Evolutionary conservation across 2,113 vertebrate genomes (phyloP).

Genomic region (Verasper variegatus): DNA sequence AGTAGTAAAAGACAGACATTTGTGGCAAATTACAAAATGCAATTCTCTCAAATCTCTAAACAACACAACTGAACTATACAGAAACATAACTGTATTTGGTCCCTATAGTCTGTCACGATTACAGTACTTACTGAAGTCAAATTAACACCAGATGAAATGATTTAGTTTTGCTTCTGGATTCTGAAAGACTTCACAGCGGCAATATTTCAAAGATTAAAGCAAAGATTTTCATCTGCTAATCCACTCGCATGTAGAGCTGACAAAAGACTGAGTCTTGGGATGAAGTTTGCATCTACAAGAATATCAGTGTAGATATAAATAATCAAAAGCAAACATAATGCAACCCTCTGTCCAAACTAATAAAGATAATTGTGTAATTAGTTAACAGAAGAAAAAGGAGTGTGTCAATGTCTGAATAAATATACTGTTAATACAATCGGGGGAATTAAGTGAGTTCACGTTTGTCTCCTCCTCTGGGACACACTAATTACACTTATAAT

Average conservation of each 20-base stretch:
- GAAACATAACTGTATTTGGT: no score
- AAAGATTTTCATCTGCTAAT: not conserved
- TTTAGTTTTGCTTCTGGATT: not conserved
- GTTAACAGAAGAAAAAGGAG: not conserved
- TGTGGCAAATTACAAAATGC: no score
- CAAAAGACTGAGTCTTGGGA: not conserved
- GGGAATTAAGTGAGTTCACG: no score
- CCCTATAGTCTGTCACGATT: no score
- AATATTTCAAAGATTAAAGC: not conserved
- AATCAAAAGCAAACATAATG: not conserved
- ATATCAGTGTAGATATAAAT: not conserved
- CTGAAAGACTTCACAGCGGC: not conserved
- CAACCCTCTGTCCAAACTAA: not conserved
- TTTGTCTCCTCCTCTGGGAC: no score
- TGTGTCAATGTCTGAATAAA: not conserved
- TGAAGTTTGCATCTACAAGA: not conserved
- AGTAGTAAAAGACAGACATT: no score
- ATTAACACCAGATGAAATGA: not conserved
- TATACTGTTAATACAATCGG: no score
- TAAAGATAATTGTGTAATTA: not conserved
- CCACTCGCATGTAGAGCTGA: not conserved
- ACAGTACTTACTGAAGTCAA: not conserved
- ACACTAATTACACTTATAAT: no score
- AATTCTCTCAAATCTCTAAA: no score
- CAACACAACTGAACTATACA: no score